These are phyloP conservation scores for Rhagoletis pomonella DNA, from an alignment of 1,140 invertebrate genomes.

Conservation along the genomic window DNA sequence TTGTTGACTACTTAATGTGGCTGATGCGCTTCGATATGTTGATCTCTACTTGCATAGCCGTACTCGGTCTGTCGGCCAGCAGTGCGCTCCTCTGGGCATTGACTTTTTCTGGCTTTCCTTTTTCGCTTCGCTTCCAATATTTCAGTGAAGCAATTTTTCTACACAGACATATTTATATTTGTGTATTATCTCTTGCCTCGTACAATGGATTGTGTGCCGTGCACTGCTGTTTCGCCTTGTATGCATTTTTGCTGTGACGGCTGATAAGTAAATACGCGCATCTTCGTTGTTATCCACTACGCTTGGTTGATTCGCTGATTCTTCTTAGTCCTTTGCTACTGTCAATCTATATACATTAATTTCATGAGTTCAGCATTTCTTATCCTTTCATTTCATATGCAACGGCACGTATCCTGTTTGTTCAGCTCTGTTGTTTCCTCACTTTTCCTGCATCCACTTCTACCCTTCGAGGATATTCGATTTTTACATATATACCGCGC, in stretches of 20 bases:
- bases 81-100: neutral
- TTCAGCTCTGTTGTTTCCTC: neutral
- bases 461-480: neutral
- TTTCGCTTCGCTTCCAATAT: neutral
- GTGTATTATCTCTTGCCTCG: too few relatives aligned
- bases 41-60: neutral
- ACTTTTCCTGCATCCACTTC: neutral
- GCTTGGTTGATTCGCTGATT: neutral
- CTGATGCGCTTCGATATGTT: neutral
- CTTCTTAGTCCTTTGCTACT: too few relatives aligned
- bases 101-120: constrained; percentile 1
- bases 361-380: neutral
- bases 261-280: neutral
- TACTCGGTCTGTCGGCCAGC: neutral
- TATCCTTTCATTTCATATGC: constrained; percentile 15
- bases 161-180: neutral
- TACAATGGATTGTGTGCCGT: too few relatives aligned
- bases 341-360: constrained; percentile 35
- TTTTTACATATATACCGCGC: too few relatives aligned
- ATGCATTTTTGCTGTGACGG: neutral
- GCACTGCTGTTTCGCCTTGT: neutral
- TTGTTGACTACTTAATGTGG: constrained; percentile 10
- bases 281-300: neutral
- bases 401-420: neutral
- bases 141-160: neutral